Conservation (phyloP, 2,888 invertebrate species). For the Empis stercorea region DNA sequence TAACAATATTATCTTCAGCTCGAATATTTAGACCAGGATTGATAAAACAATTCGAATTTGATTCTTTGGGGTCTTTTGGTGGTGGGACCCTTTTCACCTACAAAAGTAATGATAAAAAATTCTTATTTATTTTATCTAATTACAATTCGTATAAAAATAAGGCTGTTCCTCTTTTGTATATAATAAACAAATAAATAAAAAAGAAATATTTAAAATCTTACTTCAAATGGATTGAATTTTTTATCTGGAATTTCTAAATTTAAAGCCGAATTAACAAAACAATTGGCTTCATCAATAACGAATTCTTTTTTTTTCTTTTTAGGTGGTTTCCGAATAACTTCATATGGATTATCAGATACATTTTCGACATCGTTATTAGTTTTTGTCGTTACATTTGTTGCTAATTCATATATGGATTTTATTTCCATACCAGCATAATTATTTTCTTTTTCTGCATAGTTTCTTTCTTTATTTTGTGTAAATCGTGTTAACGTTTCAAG, state of each 20-base stretch:
- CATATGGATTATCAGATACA: slow-evolving; percentile 26
- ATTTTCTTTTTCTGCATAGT: no score
- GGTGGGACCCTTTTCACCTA: slow-evolving; percentile 1
- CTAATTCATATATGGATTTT: neutral
- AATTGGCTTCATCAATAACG: slow-evolving; percentile 19
- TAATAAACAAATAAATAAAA: neutral
- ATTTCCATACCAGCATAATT: neutral
- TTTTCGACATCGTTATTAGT: neutral
- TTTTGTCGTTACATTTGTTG: neutral
- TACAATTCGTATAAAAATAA: no score
- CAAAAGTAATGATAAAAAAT: neutral
- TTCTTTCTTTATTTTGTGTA: no score
- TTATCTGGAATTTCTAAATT: slow-evolving; percentile 33
- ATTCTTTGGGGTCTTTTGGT: slow-evolving; percentile 2
- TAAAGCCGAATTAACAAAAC: slow-evolving; percentile 33
- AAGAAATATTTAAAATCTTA: slow-evolving; percentile 7
- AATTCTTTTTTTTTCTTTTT: slow-evolving; percentile 31
- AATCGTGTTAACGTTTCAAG: no score
- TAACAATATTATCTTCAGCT: slow-evolving; percentile 24
- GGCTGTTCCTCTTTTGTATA: no score
- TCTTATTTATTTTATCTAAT: no score
- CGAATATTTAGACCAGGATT: slow-evolving; percentile 32
- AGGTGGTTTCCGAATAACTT: slow-evolving; percentile 31
- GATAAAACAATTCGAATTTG: slow-evolving; percentile 23
- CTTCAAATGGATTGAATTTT: slow-evolving; percentile 35